A percentile compares a stretch with the other conserved stretches of the same genome.
Conservation (phyloP, 2,113 vertebrate genomes). For the Pholis gunnellus region DNA sequence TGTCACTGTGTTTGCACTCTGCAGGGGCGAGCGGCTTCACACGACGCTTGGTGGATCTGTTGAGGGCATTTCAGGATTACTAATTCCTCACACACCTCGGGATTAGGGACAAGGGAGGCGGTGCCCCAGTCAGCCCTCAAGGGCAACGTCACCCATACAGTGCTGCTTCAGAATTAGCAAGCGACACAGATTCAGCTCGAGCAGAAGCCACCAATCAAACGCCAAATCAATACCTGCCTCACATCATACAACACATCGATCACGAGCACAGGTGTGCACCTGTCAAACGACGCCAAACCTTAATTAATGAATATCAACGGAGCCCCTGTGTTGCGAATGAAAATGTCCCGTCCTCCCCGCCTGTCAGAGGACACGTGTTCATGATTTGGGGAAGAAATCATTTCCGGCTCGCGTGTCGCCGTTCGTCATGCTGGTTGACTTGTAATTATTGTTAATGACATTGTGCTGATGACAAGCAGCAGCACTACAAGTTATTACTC, state of each 20-base stretch:
- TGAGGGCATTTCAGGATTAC: slow-evolving; percentile 42
- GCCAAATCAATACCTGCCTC: slow-evolving; percentile 49
- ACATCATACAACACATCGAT: slow-evolving; percentile 57
- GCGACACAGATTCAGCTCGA: slow-evolving; percentile 21
- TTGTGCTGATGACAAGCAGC: slow-evolving; percentile 60
- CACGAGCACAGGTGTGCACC: slow-evolving; percentile 56
- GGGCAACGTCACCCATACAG: slow-evolving; percentile 46
- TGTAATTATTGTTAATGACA: slow-evolving; percentile 75
- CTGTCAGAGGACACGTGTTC: slow-evolving; percentile 47
- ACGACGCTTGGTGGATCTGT: not conserved
- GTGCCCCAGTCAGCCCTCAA: slow-evolving; percentile 60
- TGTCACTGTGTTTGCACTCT: slow-evolving; percentile 46
- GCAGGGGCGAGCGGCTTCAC: slow-evolving; percentile 29
- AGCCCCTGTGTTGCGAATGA: slow-evolving; percentile 45
- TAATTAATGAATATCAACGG: slow-evolving; percentile 65
- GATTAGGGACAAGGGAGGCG: slow-evolving; percentile 56
- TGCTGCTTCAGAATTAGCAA: slow-evolving; percentile 48
- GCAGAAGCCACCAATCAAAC: slow-evolving; percentile 40
- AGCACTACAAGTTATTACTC: slow-evolving; percentile 66
- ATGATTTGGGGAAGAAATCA: slow-evolving; percentile 68
- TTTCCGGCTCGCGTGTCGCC: slow-evolving; percentile 57
- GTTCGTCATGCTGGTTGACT: slow-evolving; percentile 67
- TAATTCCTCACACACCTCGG: slow-evolving; percentile 49
- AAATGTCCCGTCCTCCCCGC: slow-evolving; percentile 52
- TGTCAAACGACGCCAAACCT: slow-evolving; percentile 42